phyloP scores from a whole-genome alignment of 1,140 invertebrate genomes.

The Physella acuta region DNA sequence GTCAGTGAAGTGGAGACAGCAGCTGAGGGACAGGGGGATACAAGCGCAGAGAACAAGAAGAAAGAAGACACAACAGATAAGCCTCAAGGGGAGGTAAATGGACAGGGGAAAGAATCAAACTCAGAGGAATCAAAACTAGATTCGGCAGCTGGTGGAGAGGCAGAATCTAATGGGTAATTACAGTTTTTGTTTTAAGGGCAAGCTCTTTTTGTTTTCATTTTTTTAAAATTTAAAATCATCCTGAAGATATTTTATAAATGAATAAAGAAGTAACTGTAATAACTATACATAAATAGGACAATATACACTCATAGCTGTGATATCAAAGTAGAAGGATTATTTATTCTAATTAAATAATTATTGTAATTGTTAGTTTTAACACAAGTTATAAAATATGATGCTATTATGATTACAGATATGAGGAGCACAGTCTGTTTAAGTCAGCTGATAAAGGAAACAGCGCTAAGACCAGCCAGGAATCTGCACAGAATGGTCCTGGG shows the following conservation, averaged over 20 bases:
- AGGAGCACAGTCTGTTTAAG: slow-evolving; percentile 4
- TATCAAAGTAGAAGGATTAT: too few relatives aligned
- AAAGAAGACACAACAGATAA: slow-evolving; percentile 16
- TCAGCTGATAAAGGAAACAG: neutral
- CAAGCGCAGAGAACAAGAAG: slow-evolving; percentile 15
- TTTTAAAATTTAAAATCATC: too few relatives aligned
- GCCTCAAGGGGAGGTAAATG: slow-evolving; percentile 16
- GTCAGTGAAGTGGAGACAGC: neutral
- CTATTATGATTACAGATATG: too few relatives aligned
- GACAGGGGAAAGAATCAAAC: slow-evolving; percentile 2
- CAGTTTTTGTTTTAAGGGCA: too few relatives aligned
- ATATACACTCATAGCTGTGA: too few relatives aligned
- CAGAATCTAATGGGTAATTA: slow-evolving; percentile 6
- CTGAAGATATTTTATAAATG: too few relatives aligned
- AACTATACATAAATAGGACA: too few relatives aligned
- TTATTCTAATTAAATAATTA: too few relatives aligned
- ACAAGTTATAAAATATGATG: too few relatives aligned
- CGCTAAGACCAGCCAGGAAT: neutral
- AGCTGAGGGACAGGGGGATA: slow-evolving; percentile 5
- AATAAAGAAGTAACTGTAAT: too few relatives aligned
- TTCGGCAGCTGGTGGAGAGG: neutral
- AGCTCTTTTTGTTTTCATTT: too few relatives aligned
- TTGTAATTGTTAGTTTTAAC: too few relatives aligned
- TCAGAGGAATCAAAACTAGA: slow-evolving; percentile 9
- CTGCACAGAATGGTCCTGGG: slow-evolving; percentile 17